phyloP scores from a whole-genome alignment of 2,888 invertebrate genomes.

The Drosophila dives region DNA sequence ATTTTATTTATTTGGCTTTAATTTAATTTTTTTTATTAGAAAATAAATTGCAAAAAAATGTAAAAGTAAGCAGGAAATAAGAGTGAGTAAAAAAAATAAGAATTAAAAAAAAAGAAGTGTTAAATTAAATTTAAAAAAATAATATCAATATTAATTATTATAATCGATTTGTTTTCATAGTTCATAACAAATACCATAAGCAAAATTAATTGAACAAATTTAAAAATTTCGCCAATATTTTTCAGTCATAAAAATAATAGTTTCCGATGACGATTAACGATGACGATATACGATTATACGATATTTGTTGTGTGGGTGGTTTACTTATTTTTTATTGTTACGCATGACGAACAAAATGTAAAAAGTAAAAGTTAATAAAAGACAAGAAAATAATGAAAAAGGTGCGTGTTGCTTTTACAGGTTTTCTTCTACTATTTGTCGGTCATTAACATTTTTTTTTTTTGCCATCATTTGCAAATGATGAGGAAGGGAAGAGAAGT shows the following conservation, averaged over 20 bases:
- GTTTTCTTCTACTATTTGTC: slow-evolving; percentile 28
- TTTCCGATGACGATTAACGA: slow-evolving; percentile 29
- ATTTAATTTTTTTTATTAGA: neutral
- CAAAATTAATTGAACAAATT: slow-evolving; percentile 12
- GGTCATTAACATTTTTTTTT: slow-evolving; percentile 62
- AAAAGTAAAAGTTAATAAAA: slow-evolving; percentile 62
- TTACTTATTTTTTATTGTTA: slow-evolving; percentile 46
- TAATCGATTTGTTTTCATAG: slow-evolving; percentile 20
- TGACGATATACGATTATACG: slow-evolving; percentile 10
- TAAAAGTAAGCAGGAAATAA: neutral
- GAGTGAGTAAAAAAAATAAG: too few species aligned
- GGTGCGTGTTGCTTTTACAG: slow-evolving; percentile 56
- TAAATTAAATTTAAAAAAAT: neutral
- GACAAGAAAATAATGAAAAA: slow-evolving; percentile 48
- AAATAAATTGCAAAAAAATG: neutral
- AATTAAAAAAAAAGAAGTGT: accelerated
- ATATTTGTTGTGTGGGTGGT: neutral
- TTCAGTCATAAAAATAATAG: neutral
- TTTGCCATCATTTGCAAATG: slow-evolving; percentile 20
- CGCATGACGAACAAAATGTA: slow-evolving; percentile 58
- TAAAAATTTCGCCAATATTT: slow-evolving; percentile 1
- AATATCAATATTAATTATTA: neutral
- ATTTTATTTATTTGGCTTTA: neutral
- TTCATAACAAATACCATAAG: neutral
- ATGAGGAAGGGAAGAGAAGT: neutral